Evolutionary conservation across 2,797 vertebrate species (phyloP), one percentile per base, ranked within the genome.

Genomic region (Cheirogaleus major): DNA sequence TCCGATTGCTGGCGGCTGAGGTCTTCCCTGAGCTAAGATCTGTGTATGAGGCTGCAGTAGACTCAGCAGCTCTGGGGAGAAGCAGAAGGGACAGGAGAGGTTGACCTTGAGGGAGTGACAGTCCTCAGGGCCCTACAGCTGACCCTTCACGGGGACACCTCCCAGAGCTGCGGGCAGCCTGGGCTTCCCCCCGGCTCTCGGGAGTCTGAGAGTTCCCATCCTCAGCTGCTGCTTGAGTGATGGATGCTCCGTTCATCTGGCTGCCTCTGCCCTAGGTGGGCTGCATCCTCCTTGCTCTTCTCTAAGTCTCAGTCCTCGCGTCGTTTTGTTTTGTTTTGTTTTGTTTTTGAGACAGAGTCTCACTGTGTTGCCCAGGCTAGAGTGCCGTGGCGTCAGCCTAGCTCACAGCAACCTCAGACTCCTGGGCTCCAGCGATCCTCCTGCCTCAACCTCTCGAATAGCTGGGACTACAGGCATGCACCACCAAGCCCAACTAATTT

Each of bases 191-290:
- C 22, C 3, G 20, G 14, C 27, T 41, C 11, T 32, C 70, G 5
- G 8, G 2, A 50, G 10, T 2, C 48, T 4, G 2, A 1, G 2
- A 7, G n/a, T 45, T 23, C 13, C 7, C 4, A 2, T 15, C 3
- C n/a, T 55, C 3, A 0, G 25, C 23, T 30, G 9, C 4, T 81
- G 57, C 23, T 38, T 23, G 25, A 69, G 43, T 18, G 35, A 43
- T 0, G 6, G 59, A 43, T 7, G 18, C 35, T 50, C 57, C 14
- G 18, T 17, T 48, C 13, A 2, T 7, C 5, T 3, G 70, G 48
- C 38, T 25, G 15, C 57, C 50, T 84, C 27, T 5, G 1, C 10
- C 32, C 23, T 0, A 3, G 27, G 27, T 25, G 32, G n/a, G 25
- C 6, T 48, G 22, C 3, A 2, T 48, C 3, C 1, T 1, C 1